Conservation (phyloP, 2,888 invertebrate genomes). For the Mallateleia sp. region DNA sequence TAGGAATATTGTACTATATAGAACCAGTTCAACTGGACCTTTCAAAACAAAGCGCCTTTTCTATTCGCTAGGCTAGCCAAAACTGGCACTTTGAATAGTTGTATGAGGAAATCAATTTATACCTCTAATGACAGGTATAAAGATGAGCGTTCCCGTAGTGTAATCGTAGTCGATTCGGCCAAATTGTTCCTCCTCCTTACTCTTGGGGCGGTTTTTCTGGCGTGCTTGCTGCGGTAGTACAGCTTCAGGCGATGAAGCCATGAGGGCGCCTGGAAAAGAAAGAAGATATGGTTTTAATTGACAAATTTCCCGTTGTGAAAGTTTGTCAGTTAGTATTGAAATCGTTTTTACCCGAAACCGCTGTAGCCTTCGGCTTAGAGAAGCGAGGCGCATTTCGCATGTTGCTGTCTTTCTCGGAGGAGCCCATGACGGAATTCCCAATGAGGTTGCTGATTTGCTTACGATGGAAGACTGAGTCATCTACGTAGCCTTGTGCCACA, state of each 20-base stretch:
- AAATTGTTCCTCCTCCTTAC: not conserved
- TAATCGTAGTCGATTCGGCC: not conserved
- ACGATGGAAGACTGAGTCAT: slow-evolving; percentile 14
- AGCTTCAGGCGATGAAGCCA: slow-evolving; percentile 18
- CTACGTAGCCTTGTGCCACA: slow-evolving; percentile 19
- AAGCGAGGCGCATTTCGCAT: slow-evolving; percentile 11
- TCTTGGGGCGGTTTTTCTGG: not conserved
- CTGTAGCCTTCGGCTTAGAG: slow-evolving; percentile 9
- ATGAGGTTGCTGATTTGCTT: slow-evolving; percentile 21
- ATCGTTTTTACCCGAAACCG: slow-evolving; percentile 18
- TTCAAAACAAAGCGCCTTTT: not conserved
- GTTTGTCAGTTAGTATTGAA: slow-evolving; percentile 9
- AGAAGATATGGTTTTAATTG: slow-evolving; percentile 12
- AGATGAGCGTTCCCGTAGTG: not conserved
- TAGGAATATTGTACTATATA: not conserved
- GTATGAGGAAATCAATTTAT: not conserved
- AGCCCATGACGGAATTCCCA: not conserved
- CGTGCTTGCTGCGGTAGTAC: not conserved
- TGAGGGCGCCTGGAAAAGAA: slow-evolving; percentile 2
- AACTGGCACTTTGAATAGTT: not conserved
- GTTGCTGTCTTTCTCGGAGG: slow-evolving; percentile 10
- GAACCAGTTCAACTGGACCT: not conserved
- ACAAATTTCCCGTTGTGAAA: slow-evolving; percentile 12
- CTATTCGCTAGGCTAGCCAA: not conserved
- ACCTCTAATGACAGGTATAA: not conserved